Percentiles rank a stretch among this genome's conserved stretches.
These are phyloP conservation scores for Tachuris rubrigastra DNA, from an alignment of 2,113 vertebrate genomes.

Conservation along the genomic window DNA sequence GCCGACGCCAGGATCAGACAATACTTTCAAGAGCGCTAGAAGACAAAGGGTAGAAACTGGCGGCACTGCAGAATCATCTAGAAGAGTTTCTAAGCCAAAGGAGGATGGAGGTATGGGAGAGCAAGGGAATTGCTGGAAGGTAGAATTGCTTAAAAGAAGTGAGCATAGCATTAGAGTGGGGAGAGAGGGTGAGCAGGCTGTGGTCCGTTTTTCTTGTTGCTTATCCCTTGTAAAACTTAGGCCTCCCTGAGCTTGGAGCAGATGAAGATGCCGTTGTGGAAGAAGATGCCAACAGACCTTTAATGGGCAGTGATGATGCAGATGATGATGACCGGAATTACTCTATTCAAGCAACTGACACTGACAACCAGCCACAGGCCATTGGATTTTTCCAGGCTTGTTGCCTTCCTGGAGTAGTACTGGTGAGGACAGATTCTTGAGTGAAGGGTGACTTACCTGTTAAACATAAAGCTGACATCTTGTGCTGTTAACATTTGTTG, in stretches of 20 bases:
- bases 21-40: slow-evolving; percentile 54
- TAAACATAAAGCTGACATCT: neutral
- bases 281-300: slow-evolving; percentile 85
- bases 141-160: neutral
- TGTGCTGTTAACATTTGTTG: neutral
- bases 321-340: slow-evolving; percentile 73
- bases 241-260: slow-evolving; percentile 74
- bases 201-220: neutral
- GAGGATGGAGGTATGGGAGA: slow-evolving; percentile 60
- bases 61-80: slow-evolving; percentile 42
- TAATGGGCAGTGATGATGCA: slow-evolving; percentile 82
- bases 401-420: slow-evolving; percentile 90
- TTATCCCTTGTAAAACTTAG: slow-evolving; percentile 25
- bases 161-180: slow-evolving; percentile 1
- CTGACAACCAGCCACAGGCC: slow-evolving; percentile 54
- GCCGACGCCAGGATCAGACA: slow-evolving; percentile 46
- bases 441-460: neutral
- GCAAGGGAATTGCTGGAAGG: slow-evolving; percentile 28
- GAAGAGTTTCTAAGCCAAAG: slow-evolving; percentile 61
- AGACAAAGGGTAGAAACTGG: slow-evolving; percentile 60
- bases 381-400: slow-evolving; percentile 90
- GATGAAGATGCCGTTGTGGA: slow-evolving; percentile 44
- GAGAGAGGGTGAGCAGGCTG: neutral
- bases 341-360: slow-evolving; percentile 71
- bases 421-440: slow-evolving; percentile 75